These are phyloP conservation scores for Drosophila ficusphila DNA, from an alignment of 1,140 invertebrate genomes.

Conservation along the genomic window DNA sequence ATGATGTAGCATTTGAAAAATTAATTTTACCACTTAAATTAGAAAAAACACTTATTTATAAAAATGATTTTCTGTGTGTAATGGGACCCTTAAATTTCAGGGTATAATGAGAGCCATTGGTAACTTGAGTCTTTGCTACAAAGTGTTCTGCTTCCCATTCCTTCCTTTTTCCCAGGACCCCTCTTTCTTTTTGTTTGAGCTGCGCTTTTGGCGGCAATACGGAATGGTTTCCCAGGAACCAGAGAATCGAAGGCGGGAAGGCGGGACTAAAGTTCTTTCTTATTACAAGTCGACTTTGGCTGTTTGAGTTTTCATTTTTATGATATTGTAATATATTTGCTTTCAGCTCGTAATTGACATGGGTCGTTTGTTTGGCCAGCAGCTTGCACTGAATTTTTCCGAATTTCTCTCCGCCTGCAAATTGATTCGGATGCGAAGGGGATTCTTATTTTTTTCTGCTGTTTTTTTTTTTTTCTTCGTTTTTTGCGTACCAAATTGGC, in stretches of 20 bases:
- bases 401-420: slow-evolving; percentile 8
- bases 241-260: not conserved
- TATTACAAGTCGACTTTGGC: slow-evolving; percentile 58
- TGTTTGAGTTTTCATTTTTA: slow-evolving; percentile 79
- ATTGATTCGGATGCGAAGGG: slow-evolving; percentile 24
- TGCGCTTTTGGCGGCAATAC: slow-evolving; percentile 32
- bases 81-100: not conserved
- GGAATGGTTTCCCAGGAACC: slow-evolving; percentile 14
- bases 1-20: too few species aligned
- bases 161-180: not conserved
- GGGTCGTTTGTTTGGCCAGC: slow-evolving; percentile 72
- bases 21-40: too few species aligned
- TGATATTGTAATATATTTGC: slow-evolving; percentile 83
- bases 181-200: slow-evolving; percentile 47
- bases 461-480: not conserved
- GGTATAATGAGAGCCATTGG: slow-evolving; percentile 48
- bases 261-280: slow-evolving; percentile 11
- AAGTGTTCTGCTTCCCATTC: slow-evolving; percentile 22
- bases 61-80: too few species aligned
- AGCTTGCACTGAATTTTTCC: slow-evolving; percentile 44
- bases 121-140: slow-evolving; percentile 50
- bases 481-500: slow-evolving; percentile 61
- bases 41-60: too few species aligned
- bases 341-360: slow-evolving; percentile 82
- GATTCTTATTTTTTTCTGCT: not conserved